phyloP scores from a whole-genome alignment of 2,113 vertebrate genomes.

The Podilymbus podiceps region DNA sequence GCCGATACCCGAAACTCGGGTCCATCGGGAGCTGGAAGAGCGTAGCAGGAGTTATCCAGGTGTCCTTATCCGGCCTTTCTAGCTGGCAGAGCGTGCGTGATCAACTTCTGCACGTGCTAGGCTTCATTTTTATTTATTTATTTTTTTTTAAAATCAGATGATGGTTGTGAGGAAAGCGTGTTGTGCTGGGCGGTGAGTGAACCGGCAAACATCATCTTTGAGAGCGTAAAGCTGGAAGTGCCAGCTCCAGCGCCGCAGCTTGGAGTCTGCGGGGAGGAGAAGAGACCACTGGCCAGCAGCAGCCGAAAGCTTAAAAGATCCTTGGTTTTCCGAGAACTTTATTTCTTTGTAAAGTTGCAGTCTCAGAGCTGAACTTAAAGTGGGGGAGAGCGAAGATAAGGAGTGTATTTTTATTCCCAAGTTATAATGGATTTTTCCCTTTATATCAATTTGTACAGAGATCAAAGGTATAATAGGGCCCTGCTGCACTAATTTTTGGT shows the following conservation, averaged over 20 bases:
- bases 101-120: fast-evolving
- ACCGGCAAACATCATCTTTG: fast-evolving
- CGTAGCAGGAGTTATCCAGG: neutral
- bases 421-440: neutral
- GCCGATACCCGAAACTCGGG: neutral
- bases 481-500: neutral
- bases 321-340: neutral
- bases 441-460: neutral
- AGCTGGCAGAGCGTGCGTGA: fast-evolving
- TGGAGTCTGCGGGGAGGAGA: fast-evolving
- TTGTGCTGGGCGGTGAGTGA: neutral
- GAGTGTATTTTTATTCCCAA: neutral
- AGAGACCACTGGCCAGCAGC: neutral
- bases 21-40: neutral
- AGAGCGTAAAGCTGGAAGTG: fast-evolving
- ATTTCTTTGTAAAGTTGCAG: neutral
- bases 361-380: neutral
- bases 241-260: neutral
- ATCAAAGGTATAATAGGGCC: neutral
- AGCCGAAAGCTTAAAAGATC: neutral
- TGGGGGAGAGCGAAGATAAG: neutral
- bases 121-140: too few species aligned
- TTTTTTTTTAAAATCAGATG: neutral
- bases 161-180: neutral
- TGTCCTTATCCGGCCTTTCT: neutral